Base-by-base conservation (phyloP, 1,140 invertebrate species). In the Ladona fulva region DNA sequence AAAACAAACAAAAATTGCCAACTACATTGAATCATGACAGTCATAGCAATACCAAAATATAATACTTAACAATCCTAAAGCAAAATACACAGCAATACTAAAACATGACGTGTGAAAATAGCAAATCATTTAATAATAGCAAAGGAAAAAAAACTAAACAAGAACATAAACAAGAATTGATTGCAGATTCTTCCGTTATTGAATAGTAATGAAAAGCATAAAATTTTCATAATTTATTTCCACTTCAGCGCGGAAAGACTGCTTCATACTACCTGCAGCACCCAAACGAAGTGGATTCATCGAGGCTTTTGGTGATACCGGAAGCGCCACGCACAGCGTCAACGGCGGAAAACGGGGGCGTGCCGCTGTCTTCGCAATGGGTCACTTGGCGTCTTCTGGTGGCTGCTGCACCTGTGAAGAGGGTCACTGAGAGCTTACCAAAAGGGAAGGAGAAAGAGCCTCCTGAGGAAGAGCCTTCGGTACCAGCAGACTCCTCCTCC, bases 211-310 rank as follows among this genome's bases (percentile, higher is more conserved):
- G 29, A 1, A 37, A 8, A 37, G 29, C 8, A 8, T 8, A 37
- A 37, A 37, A 37, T 37, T 37, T 37, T 37, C n/a, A 42, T 16
- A 42, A 22, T 76, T n/a, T 78, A 25, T 37, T 80, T 78, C 75
- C 82, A 76, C 87, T 88, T 76, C 85, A 96, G 94, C 93, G 90
- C 90, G 91, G 93, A 83, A 94, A 92, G 87, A 91, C 91, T 8
- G 88, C 94, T 0, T 89, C 88, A 5, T 94, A 92, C 83, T 96
- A 96, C 81, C 88, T 89, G 81, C 91, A 89, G 79, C 91, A 93
- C 81, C 88, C 89, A 0, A 87, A 89, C 75, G 94, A 95, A 83
- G 87, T 95, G 22, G 93, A 95, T 79, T 86, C 89, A 76, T 88
- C 88, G 77, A 83, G 88, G 44, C 84, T 95, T n/a, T 86, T 88